Evolutionary conservation across 2,797 vertebrate genomes (phyloP).

Genomic region (Rhinatrema bivittatum): DNA sequence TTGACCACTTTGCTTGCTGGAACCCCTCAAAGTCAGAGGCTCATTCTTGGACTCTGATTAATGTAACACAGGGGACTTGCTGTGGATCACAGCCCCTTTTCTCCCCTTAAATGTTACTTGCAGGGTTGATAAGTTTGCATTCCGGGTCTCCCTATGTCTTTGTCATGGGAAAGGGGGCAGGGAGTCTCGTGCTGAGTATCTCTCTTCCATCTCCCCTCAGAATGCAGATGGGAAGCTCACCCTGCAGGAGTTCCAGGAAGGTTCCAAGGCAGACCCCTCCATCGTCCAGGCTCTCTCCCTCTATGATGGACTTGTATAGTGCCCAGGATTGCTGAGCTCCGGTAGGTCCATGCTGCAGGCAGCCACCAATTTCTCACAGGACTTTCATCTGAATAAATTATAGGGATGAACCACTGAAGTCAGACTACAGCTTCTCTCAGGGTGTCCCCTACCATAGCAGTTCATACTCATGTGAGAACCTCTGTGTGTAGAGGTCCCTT

Average conservation of each 20-base stretch:
- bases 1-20: background rate
- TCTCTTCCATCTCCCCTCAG: constrained; percentile 41
- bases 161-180: too few relatives aligned
- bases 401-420: too few relatives aligned
- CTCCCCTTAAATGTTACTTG: too few relatives aligned
- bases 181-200: background rate
- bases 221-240: constrained; percentile 94
- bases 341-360: constrained; percentile 39
- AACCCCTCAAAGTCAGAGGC: too few relatives aligned
- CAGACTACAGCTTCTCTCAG: too few relatives aligned
- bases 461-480: too few relatives aligned
- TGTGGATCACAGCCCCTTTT: background rate
- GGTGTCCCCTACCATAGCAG: too few relatives aligned
- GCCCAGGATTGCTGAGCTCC: constrained; percentile 19
- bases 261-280: constrained; percentile 94
- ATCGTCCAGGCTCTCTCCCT: constrained; percentile 94
- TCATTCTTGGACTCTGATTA: background rate
- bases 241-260: constrained; percentile 96
- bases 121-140: background rate
- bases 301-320: constrained; percentile 87
- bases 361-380: too few relatives aligned
- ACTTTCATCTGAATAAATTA: too few relatives aligned
- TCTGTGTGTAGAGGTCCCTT: too few relatives aligned
- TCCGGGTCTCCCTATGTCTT: too few relatives aligned
- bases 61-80: too few relatives aligned